Evolutionary conservation across 2,113 vertebrate species (phyloP).

Genomic region (Hippoglossus stenolepis): DNA sequence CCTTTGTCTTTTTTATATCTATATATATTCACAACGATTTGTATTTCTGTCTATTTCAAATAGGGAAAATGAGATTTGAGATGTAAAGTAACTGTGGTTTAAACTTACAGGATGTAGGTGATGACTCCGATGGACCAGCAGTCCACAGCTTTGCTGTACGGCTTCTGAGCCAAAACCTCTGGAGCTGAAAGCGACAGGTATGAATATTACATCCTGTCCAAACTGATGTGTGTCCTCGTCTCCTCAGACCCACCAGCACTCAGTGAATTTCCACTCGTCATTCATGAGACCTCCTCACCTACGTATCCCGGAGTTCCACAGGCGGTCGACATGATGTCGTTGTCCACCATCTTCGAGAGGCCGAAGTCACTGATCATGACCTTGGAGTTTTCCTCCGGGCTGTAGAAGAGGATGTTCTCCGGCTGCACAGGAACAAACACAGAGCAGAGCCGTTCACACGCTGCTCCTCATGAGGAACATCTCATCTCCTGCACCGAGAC

Average conservation of each 20-base stretch:
- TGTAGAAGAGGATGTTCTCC: conserved; percentile 95
- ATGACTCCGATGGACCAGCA: conserved; percentile 99
- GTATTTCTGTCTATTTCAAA: no score
- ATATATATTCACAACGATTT: no score
- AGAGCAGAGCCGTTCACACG: background rate
- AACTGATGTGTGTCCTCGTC: background rate
- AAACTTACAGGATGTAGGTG: conserved; percentile 95
- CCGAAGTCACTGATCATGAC: conserved; percentile 99
- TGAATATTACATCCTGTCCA: background rate
- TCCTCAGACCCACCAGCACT: background rate
- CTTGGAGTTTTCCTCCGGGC: conserved; percentile 92
- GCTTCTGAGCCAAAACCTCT: conserved; percentile 95
- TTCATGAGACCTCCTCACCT: conserved; percentile 79
- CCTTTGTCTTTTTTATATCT: no score
- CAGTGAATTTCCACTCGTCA: background rate
- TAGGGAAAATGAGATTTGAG: no score
- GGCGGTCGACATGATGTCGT: conserved; percentile 94
- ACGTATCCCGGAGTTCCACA: conserved; percentile 97
- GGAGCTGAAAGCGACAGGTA: conserved; percentile 83
- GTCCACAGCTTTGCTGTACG: conserved; percentile 97
- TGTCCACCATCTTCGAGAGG: conserved; percentile 95
- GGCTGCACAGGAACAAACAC: conserved; percentile 80
- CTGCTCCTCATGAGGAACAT: background rate
- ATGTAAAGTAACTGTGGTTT: background rate
- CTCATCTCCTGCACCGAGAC: no score